Evolutionary conservation across 2,797 vertebrate species (phyloP).

Genomic region (Lepus oiostolus): DNA sequence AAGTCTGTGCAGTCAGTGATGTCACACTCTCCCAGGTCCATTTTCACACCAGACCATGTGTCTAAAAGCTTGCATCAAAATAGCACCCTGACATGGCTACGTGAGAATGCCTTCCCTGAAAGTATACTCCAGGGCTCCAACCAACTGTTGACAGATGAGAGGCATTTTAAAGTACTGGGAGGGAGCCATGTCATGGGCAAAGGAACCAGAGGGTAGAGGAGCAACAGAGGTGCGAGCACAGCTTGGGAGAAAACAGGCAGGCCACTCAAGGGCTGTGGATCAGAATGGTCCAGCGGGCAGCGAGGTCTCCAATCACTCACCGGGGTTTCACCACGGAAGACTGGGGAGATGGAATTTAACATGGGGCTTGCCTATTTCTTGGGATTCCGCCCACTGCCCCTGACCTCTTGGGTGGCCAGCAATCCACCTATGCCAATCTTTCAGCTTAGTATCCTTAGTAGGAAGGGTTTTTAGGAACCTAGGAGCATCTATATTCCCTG

Average conservation of each 20-base stretch:
- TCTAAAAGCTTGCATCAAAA: conserved; percentile 12
- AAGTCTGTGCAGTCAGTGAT: neutral
- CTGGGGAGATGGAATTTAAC: neutral
- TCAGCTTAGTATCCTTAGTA: neutral
- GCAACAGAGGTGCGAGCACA: neutral
- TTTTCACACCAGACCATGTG: neutral
- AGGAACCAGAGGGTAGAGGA: neutral
- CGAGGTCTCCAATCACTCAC: neutral
- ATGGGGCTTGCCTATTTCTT: neutral
- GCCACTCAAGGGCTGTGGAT: neutral
- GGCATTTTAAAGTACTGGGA: neutral
- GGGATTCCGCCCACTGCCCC: neutral
- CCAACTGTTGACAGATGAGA: neutral
- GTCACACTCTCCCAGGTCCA: neutral
- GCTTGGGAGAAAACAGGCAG: neutral
- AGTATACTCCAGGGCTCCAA: neutral
- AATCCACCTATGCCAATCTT: neutral
- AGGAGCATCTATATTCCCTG: neutral
- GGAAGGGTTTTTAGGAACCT: neutral
- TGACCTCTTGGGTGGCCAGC: neutral
- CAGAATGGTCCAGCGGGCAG: neutral
- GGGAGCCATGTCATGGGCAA: neutral
- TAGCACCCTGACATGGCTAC: neutral
- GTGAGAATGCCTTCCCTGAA: neutral
- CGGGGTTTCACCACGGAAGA: neutral